phyloP scores from a whole-genome alignment of 1,140 invertebrate genomes.

The Anastrepha ludens region DNA sequence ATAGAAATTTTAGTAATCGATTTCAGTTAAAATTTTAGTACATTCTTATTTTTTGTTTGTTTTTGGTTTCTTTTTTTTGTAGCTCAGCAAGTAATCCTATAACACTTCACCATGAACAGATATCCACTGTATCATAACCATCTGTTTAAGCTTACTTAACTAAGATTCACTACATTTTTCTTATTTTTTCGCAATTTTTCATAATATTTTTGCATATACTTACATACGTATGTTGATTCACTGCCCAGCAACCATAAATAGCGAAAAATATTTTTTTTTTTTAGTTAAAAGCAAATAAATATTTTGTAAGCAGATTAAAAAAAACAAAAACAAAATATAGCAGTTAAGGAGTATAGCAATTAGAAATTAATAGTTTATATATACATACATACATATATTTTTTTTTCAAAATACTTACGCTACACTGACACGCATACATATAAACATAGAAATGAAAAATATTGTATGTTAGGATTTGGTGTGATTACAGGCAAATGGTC shows the following conservation, averaged over 20 bases:
- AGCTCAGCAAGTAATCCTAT: background rate
- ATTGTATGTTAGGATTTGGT: background rate
- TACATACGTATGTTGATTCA: too few relatives aligned
- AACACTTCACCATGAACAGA: background rate
- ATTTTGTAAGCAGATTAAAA: background rate
- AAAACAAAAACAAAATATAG: background rate
- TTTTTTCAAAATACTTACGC: too few relatives aligned
- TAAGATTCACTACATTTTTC: conserved; percentile 40
- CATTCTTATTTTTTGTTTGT: too few relatives aligned
- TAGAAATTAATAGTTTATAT: too few relatives aligned
- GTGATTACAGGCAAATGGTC: conserved; percentile 30
- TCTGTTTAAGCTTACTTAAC: background rate
- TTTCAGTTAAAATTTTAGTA: too few relatives aligned
- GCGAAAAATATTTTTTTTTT: background rate
- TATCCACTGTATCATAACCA: background rate
- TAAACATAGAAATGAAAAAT: too few relatives aligned
- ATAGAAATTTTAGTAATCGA: too few relatives aligned
- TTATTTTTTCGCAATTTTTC: conserved; percentile 31
- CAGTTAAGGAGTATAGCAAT: too few relatives aligned
- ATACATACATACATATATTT: too few relatives aligned
- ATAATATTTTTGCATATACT: background rate
- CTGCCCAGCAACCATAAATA: background rate
- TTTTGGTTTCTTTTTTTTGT: too few relatives aligned
- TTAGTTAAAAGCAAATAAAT: background rate
- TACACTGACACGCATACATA: too few relatives aligned